A percentile compares a stretch with the other conserved stretches of the same genome.
phyloP scores from a whole-genome alignment of 2,888 invertebrate genomes.

The Gymnocheta viridis region DNA sequence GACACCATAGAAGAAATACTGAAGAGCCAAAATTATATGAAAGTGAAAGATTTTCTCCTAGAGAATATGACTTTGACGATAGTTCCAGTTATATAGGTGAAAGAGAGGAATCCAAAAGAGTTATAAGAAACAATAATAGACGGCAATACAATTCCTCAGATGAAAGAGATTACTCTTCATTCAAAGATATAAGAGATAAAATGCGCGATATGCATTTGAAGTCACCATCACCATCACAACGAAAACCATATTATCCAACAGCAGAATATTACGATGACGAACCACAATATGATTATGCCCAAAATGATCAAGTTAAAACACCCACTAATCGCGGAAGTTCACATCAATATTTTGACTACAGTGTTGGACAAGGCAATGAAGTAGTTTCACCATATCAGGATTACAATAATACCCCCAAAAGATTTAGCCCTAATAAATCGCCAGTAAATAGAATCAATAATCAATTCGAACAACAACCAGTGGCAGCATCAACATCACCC shows the following conservation, averaged over 20 bases:
- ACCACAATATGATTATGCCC: constrained; percentile 24
- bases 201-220: constrained; percentile 73
- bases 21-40: neutral
- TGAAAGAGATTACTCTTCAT: constrained; percentile 19
- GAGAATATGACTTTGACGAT: constrained; percentile 41
- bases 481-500: constrained; percentile 24
- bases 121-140: constrained; percentile 40
- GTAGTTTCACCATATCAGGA: constrained; percentile 46
- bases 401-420: constrained; percentile 51
- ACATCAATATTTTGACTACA: constrained; percentile 14
- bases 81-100: constrained; percentile 6
- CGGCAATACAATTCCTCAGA: neutral
- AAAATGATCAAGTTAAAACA: constrained; percentile 19
- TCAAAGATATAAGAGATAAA: constrained; percentile 72
- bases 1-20: neutral
- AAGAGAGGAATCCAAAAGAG: constrained; percentile 28
- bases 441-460: constrained; percentile 63
- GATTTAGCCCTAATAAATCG: constrained; percentile 34
- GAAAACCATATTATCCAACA: constrained; percentile 76
- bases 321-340: constrained; percentile 60
- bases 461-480: constrained; percentile 5
- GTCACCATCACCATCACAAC: constrained; percentile 66
- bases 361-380: neutral
- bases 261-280: constrained; percentile 72
- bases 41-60: constrained; percentile 9